Evolutionary conservation across 1,140 invertebrate species (phyloP).

Genomic region (Drosophila littoralis): DNA sequence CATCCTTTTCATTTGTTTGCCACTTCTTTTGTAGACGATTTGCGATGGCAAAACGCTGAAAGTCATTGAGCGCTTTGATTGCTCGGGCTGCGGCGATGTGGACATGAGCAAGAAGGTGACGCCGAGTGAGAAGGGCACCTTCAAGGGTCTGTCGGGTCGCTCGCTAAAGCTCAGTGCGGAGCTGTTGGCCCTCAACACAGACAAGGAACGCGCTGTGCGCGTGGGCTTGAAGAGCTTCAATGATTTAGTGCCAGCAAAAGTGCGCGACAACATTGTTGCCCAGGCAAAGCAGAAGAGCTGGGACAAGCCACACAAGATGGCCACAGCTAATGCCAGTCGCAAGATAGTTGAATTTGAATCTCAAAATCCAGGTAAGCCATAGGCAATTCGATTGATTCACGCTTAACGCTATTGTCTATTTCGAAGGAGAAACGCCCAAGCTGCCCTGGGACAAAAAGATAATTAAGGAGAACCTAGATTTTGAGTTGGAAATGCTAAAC

Average conservation of each 20-base stretch:
- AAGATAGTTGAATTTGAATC: constrained; percentile 90
- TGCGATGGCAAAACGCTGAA: constrained; percentile 91
- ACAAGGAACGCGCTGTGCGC: constrained; percentile 89
- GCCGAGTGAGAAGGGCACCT: constrained; percentile 88
- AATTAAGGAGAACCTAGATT: constrained; percentile 95
- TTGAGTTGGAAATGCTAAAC: constrained; percentile 92
- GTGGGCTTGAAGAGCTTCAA: constrained; percentile 94
- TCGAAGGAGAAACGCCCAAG: constrained; percentile 59
- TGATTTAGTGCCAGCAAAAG: constrained; percentile 93
- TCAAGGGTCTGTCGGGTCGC: constrained; percentile 94
- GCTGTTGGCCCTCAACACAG: constrained; percentile 62
- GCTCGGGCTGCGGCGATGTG: constrained; percentile 97
- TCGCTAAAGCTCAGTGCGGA: constrained; percentile 88
- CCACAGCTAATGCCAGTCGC: constrained; percentile 90
- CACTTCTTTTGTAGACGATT: constrained; percentile 87
- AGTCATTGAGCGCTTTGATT: constrained; percentile 97
- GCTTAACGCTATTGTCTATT: background rate
- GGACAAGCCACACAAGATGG: constrained; percentile 92
- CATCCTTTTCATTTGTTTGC: constrained; percentile 5
- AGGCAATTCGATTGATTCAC: background rate
- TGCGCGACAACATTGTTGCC: constrained; percentile 93
- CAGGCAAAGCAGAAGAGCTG: constrained; percentile 93
- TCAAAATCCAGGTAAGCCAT: constrained; percentile 85
- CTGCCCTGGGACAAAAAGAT: constrained; percentile 89
- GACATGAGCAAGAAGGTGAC: constrained; percentile 94